Evolutionary conservation across 2,113 vertebrate genomes (phyloP).

Genomic region (Pollachius pollachius): DNA sequence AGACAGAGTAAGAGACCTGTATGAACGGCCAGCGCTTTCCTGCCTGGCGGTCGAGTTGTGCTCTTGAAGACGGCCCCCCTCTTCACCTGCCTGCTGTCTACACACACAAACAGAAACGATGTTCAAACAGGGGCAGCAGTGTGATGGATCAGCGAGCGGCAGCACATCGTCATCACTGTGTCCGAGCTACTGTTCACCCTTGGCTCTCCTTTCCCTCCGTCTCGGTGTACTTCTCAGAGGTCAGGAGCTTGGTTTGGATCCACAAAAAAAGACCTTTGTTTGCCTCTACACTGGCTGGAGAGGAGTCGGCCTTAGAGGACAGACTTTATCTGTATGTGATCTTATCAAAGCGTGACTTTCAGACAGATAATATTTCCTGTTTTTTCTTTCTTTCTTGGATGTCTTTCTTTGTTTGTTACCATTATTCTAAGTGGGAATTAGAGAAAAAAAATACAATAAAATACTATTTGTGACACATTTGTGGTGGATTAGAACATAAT

Average conservation of each 20-base stretch:
- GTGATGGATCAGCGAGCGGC: background rate
- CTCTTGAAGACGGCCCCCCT: background rate
- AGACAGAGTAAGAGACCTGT: slow-evolving; percentile 1
- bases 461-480: slow-evolving; percentile 54
- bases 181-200: slow-evolving; percentile 10
- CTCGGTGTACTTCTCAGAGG: slow-evolving; percentile 4
- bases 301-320: slow-evolving; percentile 41
- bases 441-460: slow-evolving; percentile 49
- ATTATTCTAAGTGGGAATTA: slow-evolving; percentile 66
- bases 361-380: slow-evolving; percentile 58
- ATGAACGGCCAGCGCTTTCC: slow-evolving; percentile 8
- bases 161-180: slow-evolving; percentile 14
- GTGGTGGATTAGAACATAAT: slow-evolving; percentile 59
- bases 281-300: slow-evolving; percentile 20
- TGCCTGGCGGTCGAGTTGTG: background rate
- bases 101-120: slow-evolving; percentile 4
- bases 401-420: slow-evolving; percentile 68
- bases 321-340: slow-evolving; percentile 49
- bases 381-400: slow-evolving; percentile 29
- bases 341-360: slow-evolving; percentile 57
- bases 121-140: slow-evolving; percentile 34
- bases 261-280: slow-evolving; percentile 15
- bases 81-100: background rate
- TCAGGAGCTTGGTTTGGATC: slow-evolving; percentile 30
- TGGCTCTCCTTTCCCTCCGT: slow-evolving; percentile 17